These are phyloP conservation scores for Leuciscus waleckii DNA, from an alignment of 2,797 vertebrate genomes.

Conservation along the genomic window DNA sequence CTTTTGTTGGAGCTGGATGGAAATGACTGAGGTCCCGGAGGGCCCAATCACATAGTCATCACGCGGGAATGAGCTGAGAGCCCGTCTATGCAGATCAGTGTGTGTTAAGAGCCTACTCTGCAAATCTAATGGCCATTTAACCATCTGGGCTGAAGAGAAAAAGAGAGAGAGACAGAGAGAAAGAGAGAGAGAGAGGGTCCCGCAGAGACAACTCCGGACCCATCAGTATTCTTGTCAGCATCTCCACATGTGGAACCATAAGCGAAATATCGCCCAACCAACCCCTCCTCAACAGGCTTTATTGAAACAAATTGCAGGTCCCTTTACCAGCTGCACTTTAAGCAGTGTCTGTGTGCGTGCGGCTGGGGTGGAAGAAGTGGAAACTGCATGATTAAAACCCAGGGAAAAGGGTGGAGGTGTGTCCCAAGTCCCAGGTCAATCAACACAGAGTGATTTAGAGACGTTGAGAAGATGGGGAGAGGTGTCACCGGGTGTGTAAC, in stretches of 20 bases:
- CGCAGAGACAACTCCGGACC: constrained; percentile 41
- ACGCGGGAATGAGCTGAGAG: constrained; percentile 50
- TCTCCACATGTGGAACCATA: constrained; percentile 65
- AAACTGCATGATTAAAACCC: constrained; percentile 74
- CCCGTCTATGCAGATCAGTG: constrained; percentile 56
- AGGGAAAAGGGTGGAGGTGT: constrained; percentile 71
- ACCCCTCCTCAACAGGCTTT: constrained; percentile 62
- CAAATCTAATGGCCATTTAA: constrained; percentile 62
- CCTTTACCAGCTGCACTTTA: constrained; percentile 69
- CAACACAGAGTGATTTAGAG: constrained; percentile 75
- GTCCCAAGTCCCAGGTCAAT: constrained; percentile 75
- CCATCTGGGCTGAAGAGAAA: constrained; percentile 53
- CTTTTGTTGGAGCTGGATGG: constrained; percentile 55
- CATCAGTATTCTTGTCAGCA: constrained; percentile 77
- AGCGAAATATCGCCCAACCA: constrained; percentile 37
- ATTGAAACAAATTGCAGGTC: constrained; percentile 75
- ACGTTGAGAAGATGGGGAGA: constrained; percentile 61
- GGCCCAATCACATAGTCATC: constrained; percentile 62
- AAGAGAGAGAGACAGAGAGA: constrained; percentile 16
- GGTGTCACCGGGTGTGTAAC: constrained; percentile 29
- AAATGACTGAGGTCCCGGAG: constrained; percentile 60
- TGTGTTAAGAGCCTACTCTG: constrained; percentile 58
- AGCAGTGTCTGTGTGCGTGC: constrained; percentile 63
- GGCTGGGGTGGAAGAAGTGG: constrained; percentile 23
- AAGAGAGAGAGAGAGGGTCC: constrained; percentile 11